These are phyloP conservation scores for Apocrypta bakeri DNA, from an alignment of 1,140 invertebrate genomes.

Conservation along the genomic window DNA sequence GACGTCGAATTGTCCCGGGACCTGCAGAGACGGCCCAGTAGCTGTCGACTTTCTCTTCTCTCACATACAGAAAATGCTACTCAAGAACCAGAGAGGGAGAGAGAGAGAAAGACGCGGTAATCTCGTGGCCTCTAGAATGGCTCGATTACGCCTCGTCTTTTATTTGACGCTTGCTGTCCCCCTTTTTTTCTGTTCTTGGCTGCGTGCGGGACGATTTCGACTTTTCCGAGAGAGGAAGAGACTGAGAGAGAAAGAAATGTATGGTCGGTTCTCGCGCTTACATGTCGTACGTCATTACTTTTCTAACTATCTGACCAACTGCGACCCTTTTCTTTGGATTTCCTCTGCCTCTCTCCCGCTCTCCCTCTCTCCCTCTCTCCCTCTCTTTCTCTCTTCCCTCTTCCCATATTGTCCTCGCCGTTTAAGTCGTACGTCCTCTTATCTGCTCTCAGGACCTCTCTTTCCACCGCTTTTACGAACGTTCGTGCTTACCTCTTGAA, in stretches of 20 bases:
- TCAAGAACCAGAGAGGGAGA: not conserved
- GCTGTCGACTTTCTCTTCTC: too few species aligned
- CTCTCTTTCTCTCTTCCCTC: too few species aligned
- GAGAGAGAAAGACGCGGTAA: slow-evolving; percentile 12
- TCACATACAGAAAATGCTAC: not conserved
- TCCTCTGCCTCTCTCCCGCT: too few species aligned
- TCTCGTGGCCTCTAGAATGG: slow-evolving; percentile 3
- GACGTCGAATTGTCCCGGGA: slow-evolving; percentile 48
- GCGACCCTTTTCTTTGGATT: slow-evolving; percentile 3
- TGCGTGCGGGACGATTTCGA: not conserved
- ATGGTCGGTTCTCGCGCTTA: slow-evolving; percentile 3
- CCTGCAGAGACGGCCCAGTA: slow-evolving; percentile 19
- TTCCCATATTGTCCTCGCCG: slow-evolving; percentile 13
- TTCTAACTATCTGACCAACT: slow-evolving; percentile 35
- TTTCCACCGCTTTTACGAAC: not conserved
- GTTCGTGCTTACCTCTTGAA: not conserved
- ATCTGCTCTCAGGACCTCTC: not conserved
- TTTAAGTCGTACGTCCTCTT: not conserved
- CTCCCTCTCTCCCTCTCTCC: too few species aligned
- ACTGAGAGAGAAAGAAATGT: not conserved
- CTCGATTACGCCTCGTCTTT: slow-evolving; percentile 35
- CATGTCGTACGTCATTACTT: slow-evolving; percentile 44
- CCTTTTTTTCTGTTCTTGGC: not conserved
- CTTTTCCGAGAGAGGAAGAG: not conserved
- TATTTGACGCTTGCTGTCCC: slow-evolving; percentile 2